These are phyloP conservation scores for Syrphus vitripennis DNA, from an alignment of 2,888 invertebrate genomes.

Conservation along the genomic window DNA sequence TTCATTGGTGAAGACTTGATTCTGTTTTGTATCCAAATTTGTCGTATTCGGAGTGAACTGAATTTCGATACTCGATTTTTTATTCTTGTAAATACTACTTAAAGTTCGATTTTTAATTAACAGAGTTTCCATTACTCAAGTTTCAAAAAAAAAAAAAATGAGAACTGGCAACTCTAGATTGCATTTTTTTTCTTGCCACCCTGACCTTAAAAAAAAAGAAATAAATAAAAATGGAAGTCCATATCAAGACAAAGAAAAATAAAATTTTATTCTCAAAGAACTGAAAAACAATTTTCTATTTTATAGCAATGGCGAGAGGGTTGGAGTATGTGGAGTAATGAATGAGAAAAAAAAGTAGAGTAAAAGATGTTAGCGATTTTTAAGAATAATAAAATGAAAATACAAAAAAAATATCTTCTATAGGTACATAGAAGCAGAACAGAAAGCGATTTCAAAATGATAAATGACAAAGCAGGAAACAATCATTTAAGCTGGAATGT, in stretches of 20 bases:
- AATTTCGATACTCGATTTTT: no score
- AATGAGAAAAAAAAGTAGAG: constrained; percentile 1
- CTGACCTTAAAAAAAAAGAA: constrained; percentile 35
- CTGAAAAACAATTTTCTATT: constrained; percentile 60
- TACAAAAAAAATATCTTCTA: no score
- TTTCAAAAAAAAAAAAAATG: neutral
- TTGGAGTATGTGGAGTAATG: constrained; percentile 57
- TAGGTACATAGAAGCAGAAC: neutral
- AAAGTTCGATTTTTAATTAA: no score
- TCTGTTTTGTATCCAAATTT: no score
- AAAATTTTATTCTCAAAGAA: constrained; percentile 1
- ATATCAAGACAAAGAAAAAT: neutral
- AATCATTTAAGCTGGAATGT: constrained; percentile 49
- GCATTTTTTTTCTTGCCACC: neutral
- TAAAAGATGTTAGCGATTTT: neutral
- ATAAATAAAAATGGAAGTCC: neutral
- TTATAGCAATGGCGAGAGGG: constrained; percentile 55
- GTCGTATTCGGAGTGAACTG: no score
- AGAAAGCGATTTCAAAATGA: neutral
- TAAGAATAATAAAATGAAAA: constrained; percentile 1
- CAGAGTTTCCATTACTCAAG: no score
- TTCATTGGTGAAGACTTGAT: no score
- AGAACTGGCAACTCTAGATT: neutral
- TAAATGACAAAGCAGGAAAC: constrained; percentile 30
- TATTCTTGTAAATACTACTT: no score